Evolutionary conservation across 2,113 vertebrate genomes (phyloP).

Genomic region (Peromyscus leucopus): DNA sequence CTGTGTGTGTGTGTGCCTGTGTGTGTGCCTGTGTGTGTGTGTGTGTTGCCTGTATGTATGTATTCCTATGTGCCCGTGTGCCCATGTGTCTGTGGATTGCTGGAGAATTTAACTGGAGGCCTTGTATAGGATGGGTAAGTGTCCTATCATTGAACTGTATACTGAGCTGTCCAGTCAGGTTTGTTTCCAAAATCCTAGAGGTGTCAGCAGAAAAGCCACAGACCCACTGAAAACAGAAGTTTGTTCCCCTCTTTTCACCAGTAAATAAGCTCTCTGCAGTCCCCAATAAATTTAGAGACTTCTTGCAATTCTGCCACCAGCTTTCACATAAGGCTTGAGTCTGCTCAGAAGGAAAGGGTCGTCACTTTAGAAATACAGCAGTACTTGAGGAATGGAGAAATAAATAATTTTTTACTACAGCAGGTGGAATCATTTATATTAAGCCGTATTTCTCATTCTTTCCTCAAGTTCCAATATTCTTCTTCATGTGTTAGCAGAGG

Average conservation of each 20-base stretch:
- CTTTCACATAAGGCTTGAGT: slow-evolving; percentile 44
- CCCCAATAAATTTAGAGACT: slow-evolving; percentile 54
- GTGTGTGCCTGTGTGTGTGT: not conserved
- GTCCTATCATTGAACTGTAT: not conserved
- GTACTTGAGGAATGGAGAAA: slow-evolving; percentile 39
- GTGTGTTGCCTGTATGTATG: not conserved
- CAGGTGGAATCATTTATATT: slow-evolving; percentile 60
- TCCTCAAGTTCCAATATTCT: slow-evolving; percentile 32
- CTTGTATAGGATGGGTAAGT: not conserved
- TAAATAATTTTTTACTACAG: slow-evolving; percentile 49
- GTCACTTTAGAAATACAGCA: slow-evolving; percentile 67
- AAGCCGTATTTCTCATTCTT: slow-evolving; percentile 56
- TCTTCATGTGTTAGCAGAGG: slow-evolving; percentile 59
- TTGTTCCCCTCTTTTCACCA: not conserved
- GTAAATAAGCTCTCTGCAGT: not conserved
- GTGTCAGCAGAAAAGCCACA: not conserved
- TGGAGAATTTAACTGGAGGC: too few relatives aligned
- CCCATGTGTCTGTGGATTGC: not conserved
- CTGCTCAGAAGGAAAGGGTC: slow-evolving; percentile 60
- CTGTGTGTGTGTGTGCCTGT: not conserved
- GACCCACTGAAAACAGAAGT: not conserved
- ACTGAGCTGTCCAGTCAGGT: not conserved
- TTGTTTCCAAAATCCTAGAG: not conserved
- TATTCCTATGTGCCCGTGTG: not conserved
- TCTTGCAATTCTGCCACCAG: slow-evolving; percentile 32